A percentile compares a stretch with the other conserved stretches of the same genome.
These are phyloP conservation scores for Avahi laniger DNA, from an alignment of 2,797 vertebrate species.

Conservation along the genomic window DNA sequence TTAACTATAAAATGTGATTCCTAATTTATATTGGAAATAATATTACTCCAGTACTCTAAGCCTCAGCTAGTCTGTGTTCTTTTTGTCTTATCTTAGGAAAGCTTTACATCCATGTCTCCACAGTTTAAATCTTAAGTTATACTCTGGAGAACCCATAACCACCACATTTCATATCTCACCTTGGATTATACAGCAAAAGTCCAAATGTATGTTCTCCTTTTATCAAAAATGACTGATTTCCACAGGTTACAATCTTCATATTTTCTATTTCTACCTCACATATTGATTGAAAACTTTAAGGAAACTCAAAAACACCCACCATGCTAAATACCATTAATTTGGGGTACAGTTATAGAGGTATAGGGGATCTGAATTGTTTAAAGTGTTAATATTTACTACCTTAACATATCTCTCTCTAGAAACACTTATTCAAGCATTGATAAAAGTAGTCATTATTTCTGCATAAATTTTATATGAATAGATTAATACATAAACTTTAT, in stretches of 20 bases:
- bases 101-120: not conserved
- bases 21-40: not conserved
- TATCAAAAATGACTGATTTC: not conserved
- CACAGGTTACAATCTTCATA: not conserved
- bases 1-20: not conserved
- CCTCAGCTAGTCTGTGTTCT: not conserved
- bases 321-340: not conserved
- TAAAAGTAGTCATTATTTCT: not conserved
- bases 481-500: not conserved
- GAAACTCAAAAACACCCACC: not conserved
- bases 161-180: not conserved
- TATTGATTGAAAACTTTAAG: constrained; percentile 20
- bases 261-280: not conserved
- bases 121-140: not conserved
- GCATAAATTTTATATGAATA: not conserved
- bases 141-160: not conserved
- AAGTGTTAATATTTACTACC: not conserved
- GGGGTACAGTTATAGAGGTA: not conserved
- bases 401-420: not conserved
- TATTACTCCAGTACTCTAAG: not conserved
- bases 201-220: not conserved
- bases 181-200: not conserved
- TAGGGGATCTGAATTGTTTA: not conserved
- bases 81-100: not conserved
- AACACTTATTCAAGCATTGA: not conserved